phyloP scores from a whole-genome alignment of 2,113 vertebrate genomes.

The Vidua chalybeata region DNA sequence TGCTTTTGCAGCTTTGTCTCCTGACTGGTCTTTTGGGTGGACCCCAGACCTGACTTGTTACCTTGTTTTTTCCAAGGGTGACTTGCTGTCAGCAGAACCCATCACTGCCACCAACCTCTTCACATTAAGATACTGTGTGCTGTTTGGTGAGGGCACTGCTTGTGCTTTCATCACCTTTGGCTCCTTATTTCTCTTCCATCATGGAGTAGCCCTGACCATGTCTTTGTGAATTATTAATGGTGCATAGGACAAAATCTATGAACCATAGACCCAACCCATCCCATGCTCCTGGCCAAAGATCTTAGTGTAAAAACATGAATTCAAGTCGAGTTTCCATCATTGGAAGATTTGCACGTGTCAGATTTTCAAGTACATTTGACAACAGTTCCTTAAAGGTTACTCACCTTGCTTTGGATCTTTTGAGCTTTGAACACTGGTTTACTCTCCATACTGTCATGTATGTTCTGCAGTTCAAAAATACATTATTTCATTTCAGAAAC shows the following conservation, averaged over 20 bases:
- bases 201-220: neutral
- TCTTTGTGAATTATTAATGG: neutral
- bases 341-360: neutral
- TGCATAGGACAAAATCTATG: neutral
- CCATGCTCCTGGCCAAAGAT: neutral
- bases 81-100: neutral
- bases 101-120: neutral
- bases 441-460: neutral
- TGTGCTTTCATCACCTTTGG: neutral
- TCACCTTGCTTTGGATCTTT: constrained; percentile 52
- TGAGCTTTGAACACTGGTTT: constrained; percentile 39
- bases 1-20: neutral
- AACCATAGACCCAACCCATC: neutral
- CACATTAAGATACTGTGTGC: neutral
- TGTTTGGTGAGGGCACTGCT: neutral
- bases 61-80: neutral
- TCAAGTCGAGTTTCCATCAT: neutral
- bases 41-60: neutral
- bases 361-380: neutral
- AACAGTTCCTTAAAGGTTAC: neutral
- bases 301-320: neutral
- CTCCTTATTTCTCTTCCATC: neutral
- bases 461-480: constrained; percentile 24
- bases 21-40: neutral
- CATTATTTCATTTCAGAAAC: neutral